These are phyloP conservation scores for Nothura maculosa DNA, from an alignment of 2,797 vertebrate genomes.

Conservation along the genomic window DNA sequence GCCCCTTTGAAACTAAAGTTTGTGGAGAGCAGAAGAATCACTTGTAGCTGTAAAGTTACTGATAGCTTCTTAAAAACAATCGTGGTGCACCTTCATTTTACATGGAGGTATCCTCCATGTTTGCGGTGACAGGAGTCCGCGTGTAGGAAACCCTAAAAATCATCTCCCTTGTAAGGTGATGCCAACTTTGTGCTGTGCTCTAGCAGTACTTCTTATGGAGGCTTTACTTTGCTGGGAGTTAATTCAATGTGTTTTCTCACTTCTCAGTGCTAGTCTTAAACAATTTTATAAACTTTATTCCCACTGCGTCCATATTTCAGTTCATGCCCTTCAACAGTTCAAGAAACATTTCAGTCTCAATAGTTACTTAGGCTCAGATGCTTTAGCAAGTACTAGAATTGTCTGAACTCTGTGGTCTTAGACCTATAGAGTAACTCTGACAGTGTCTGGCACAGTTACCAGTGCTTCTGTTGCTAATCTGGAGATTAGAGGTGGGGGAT, in stretches of 20 bases:
- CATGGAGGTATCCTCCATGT: not conserved
- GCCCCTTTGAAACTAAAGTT: not conserved
- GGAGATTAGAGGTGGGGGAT: not conserved
- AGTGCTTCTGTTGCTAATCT: not conserved
- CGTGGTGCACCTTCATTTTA: not conserved
- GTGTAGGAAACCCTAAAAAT: not conserved
- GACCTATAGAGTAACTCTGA: not conserved
- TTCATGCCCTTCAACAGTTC: not conserved
- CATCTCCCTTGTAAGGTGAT: not conserved
- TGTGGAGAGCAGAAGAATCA: not conserved
- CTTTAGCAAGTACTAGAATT: not conserved
- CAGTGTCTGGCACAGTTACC: not conserved
- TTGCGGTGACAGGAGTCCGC: not conserved
- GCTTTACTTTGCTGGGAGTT: not conserved
- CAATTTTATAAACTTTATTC: not conserved
- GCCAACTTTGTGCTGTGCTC: not conserved
- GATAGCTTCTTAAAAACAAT: not conserved
- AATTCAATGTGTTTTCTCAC: not conserved
- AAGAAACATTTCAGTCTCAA: not conserved
- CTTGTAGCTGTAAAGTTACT: not conserved
- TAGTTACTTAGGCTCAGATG: not conserved
- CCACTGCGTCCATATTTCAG: not conserved
- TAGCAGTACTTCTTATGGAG: not conserved
- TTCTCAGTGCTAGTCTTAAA: not conserved
- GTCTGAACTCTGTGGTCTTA: not conserved